These are phyloP conservation scores for Enteromius fasciolatus DNA, from an alignment of 2,797 vertebrate species.

Conservation along the genomic window DNA sequence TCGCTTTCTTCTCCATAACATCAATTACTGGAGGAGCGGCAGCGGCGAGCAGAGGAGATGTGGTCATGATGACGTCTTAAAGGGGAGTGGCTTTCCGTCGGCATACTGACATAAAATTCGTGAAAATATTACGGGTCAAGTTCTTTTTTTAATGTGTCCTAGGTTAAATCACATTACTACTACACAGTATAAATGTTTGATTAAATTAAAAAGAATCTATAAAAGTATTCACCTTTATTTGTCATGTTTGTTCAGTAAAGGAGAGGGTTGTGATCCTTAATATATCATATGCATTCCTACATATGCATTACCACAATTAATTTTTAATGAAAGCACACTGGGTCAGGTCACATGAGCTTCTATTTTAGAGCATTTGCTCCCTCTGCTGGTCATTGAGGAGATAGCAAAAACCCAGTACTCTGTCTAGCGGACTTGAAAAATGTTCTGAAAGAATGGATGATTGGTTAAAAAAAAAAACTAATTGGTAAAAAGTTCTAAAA, in stretches of 20 bases:
- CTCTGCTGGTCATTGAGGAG: slow-evolving; percentile 20
- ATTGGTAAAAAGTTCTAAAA: background rate
- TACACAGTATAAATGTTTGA: background rate
- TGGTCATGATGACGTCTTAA: slow-evolving; percentile 13
- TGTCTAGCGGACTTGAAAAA: background rate
- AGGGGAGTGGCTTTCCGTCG: slow-evolving; percentile 47
- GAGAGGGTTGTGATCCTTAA: background rate
- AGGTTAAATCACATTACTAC: background rate
- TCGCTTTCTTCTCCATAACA: slow-evolving; percentile 29
- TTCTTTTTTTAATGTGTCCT: background rate
- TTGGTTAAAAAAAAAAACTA: too few species aligned
- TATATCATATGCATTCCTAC: background rate
- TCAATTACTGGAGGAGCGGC: background rate
- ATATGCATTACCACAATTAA: background rate
- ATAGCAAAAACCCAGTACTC: background rate
- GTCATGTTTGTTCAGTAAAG: background rate
- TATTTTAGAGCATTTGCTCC: background rate
- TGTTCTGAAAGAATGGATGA: background rate
- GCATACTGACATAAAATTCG: background rate
- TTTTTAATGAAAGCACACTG: background rate
- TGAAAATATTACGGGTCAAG: background rate
- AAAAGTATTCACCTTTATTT: background rate
- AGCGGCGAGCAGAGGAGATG: background rate
- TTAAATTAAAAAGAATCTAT: background rate
- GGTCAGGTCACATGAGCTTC: background rate